These are phyloP conservation scores for Poecile atricapillus DNA, from an alignment of 2,113 vertebrate species.

Conservation along the genomic window DNA sequence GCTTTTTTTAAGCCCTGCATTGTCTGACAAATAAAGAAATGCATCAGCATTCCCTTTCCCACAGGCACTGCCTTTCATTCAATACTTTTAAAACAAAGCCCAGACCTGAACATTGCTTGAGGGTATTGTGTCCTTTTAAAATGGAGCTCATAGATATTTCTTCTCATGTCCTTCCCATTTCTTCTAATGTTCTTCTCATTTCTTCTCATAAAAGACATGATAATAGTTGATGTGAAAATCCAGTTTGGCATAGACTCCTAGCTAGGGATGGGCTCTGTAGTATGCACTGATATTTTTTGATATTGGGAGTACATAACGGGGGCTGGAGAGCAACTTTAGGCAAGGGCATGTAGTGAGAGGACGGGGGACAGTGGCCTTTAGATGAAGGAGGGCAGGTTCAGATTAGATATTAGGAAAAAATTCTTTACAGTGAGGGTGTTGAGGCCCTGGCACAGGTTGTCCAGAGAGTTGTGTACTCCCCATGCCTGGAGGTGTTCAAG, in stretches of 20 bases:
- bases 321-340: background rate
- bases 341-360: background rate
- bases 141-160: background rate
- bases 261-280: background rate
- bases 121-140: background rate
- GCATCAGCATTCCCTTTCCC: background rate
- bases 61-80: background rate
- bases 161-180: background rate
- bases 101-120: background rate
- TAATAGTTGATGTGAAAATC: background rate
- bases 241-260: background rate
- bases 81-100: background rate
- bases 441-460: background rate
- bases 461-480: background rate
- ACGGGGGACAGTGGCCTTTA: background rate
- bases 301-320: background rate
- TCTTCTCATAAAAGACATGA: background rate
- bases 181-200: background rate
- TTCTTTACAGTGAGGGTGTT: background rate
- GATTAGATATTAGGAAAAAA: background rate
- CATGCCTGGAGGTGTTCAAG: background rate
- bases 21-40: background rate
- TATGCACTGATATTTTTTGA: background rate
- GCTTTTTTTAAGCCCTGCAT: background rate
- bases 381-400: background rate